Evolutionary conservation across 2,113 vertebrate genomes (phyloP).

Genomic region (Vulpes ferrilata): DNA sequence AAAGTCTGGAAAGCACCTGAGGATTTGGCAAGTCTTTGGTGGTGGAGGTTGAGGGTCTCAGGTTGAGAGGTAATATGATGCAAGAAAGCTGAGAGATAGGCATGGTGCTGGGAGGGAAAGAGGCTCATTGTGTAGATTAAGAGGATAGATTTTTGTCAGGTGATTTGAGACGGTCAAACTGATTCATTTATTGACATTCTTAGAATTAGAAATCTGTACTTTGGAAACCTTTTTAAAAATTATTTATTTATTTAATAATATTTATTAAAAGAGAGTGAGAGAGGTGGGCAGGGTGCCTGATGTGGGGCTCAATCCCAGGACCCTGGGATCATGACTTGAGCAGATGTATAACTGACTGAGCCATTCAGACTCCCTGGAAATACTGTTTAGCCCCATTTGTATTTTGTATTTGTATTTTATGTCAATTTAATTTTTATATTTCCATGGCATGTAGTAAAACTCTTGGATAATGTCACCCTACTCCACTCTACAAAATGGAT

Average conservation of each 20-base stretch:
- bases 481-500: slow-evolving; percentile 29
- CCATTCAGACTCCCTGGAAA: neutral
- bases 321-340: neutral
- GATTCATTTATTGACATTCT: slow-evolving; percentile 42
- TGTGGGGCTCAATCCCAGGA: neutral
- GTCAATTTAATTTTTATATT: slow-evolving; percentile 49
- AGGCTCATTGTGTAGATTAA: neutral
- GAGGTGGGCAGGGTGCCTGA: neutral
- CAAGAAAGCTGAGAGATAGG: neutral
- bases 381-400: neutral
- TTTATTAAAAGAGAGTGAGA: neutral
- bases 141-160: neutral
- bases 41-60: neutral
- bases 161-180: slow-evolving; percentile 23
- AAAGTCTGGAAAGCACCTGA: neutral
- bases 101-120: neutral
- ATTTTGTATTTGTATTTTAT: slow-evolving; percentile 28
- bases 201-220: slow-evolving; percentile 9
- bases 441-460: neutral
- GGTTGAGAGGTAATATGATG: neutral
- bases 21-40: neutral
- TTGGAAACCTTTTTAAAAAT: slow-evolving; percentile 14
- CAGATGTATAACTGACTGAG: neutral
- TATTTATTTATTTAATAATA: neutral
- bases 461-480: slow-evolving; percentile 11